These are phyloP conservation scores for Zosterops pallidus DNA, from an alignment of 2,113 vertebrate species.

Conservation along the genomic window DNA sequence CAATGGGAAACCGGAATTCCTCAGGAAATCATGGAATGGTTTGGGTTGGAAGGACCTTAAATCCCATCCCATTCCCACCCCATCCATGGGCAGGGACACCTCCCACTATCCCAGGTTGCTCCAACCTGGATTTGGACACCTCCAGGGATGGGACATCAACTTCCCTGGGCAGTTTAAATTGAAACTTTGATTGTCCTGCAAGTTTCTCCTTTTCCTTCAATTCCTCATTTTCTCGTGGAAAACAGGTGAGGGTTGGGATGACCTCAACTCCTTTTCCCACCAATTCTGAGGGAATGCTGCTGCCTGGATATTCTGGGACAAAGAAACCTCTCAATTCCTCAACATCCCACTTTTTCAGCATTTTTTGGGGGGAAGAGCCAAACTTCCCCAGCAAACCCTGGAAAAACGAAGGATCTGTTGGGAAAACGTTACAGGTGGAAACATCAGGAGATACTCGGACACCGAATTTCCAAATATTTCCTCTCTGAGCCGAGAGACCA, in stretches of 20 bases:
- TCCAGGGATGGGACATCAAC: not conserved
- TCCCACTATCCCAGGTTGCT: no score
- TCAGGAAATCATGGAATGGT: not conserved
- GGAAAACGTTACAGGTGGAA: not conserved
- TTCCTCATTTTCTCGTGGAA: not conserved
- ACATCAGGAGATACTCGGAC: not conserved
- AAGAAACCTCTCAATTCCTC: not conserved
- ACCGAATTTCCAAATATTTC: constrained; percentile 4
- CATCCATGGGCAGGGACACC: no score
- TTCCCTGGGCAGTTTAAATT: rapidly evolving
- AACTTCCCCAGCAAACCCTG: not conserved
- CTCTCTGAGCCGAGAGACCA: not conserved
- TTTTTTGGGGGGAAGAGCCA: not conserved
- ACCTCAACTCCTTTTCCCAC: not conserved
- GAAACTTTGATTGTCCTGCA: not conserved
- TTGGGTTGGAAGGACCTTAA: no score
- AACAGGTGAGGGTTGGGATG: not conserved
- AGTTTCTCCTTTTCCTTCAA: not conserved
- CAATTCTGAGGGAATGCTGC: not conserved
- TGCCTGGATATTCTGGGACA: rapidly evolving
- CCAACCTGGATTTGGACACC: no score
- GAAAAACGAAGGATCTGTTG: not conserved
- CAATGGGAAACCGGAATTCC: not conserved
- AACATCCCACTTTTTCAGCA: not conserved
- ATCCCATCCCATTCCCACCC: no score